These are phyloP conservation scores for Orientallactaga sibirica DNA, from an alignment of 2,797 vertebrate species.

Conservation along the genomic window DNA sequence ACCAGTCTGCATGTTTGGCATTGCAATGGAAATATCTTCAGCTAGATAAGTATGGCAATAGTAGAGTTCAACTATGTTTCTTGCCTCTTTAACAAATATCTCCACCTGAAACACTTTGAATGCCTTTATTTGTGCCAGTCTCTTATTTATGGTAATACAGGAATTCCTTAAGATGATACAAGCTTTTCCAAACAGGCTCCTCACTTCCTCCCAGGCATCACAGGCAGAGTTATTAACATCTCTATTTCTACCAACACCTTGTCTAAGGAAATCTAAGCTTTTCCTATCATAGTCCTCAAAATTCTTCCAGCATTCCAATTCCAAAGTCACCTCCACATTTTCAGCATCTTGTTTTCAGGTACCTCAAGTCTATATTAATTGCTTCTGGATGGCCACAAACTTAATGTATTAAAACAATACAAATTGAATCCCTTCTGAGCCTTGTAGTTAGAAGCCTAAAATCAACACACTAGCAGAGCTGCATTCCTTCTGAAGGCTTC, in stretches of 20 bases:
- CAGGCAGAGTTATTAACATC: neutral
- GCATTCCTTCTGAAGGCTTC: neutral
- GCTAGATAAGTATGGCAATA: neutral
- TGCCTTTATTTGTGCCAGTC: neutral
- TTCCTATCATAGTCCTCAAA: neutral
- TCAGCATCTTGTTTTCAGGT: neutral
- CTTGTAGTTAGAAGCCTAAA: neutral
- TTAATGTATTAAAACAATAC: slow-evolving; percentile 37
- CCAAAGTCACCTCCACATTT: slow-evolving; percentile 16
- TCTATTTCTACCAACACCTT: neutral
- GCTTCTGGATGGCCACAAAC: neutral
- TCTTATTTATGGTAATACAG: neutral
- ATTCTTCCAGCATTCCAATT: neutral
- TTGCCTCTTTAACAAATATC: neutral
- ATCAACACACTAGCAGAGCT: neutral
- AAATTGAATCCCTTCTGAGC: neutral
- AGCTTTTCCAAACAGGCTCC: neutral
- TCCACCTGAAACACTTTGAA: slow-evolving; percentile 7
- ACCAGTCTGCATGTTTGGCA: neutral
- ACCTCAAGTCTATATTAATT: neutral
- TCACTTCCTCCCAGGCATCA: neutral
- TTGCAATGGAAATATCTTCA: neutral
- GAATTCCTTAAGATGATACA: neutral
- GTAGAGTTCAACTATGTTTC: neutral
- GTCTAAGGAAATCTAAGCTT: neutral